A percentile compares a stretch with the other conserved stretches of the same genome.
Evolutionary conservation across 2,888 invertebrate species (phyloP).

Genomic region (Chorisops tibialis): DNA sequence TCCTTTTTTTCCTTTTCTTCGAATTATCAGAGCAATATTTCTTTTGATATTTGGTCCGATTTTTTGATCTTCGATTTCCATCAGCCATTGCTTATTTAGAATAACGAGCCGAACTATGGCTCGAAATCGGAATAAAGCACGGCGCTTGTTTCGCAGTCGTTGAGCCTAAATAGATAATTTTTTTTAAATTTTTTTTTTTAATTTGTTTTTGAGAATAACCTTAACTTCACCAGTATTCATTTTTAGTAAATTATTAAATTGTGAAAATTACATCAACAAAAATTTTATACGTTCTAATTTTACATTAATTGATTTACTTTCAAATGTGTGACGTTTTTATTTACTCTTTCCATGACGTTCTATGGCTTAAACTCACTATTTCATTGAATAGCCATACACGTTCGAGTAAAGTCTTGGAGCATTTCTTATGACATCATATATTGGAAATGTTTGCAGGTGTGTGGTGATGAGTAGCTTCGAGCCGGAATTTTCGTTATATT

Average conservation of each 20-base stretch:
- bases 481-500: no score
- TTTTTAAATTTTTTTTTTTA: not conserved
- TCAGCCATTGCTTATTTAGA: constrained; percentile 57
- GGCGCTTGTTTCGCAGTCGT: constrained; percentile 50
- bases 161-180: constrained; percentile 32
- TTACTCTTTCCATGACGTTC: no score
- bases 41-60: constrained; percentile 54
- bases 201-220: not conserved
- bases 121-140: constrained; percentile 56
- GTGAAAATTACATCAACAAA: not conserved
- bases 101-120: constrained; percentile 56
- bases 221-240: constrained; percentile 1
- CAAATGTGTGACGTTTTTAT: no score
- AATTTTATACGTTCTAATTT: not conserved
- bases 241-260: constrained; percentile 4
- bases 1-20: constrained; percentile 54
- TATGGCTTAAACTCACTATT: no score
- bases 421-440: no score
- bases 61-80: constrained; percentile 48
- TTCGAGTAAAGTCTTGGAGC: no score
- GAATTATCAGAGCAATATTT: constrained; percentile 58
- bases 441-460: no score
- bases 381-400: no score
- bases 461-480: no score
- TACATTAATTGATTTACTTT: no score